These are phyloP conservation scores for Vidua chalybeata DNA, from an alignment of 2,113 vertebrate species.

Conservation along the genomic window DNA sequence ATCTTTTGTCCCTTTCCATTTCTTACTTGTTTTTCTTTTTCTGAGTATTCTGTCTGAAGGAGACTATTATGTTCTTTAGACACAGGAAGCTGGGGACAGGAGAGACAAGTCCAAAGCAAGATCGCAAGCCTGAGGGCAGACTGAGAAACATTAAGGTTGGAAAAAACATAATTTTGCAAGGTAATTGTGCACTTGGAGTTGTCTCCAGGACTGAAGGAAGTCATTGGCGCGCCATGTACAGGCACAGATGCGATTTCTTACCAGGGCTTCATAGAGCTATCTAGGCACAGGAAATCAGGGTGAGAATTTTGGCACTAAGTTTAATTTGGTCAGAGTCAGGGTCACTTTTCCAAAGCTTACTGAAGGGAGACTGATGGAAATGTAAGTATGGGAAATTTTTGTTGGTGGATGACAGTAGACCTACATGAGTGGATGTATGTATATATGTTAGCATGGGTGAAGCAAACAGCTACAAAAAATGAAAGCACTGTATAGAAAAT, in stretches of 20 bases:
- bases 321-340: not conserved
- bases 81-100: not conserved
- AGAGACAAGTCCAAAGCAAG: not conserved
- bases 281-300: not conserved
- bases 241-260: not conserved
- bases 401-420: not conserved
- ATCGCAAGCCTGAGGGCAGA: not conserved
- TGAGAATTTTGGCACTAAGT: not conserved
- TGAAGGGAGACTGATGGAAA: not conserved
- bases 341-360: not conserved
- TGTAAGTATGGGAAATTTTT: not conserved
- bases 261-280: not conserved
- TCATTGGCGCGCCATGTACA: rapidly evolving
- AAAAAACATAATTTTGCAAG: not conserved
- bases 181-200: not conserved
- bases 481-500: not conserved
- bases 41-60: not conserved
- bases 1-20: not conserved
- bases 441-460: not conserved
- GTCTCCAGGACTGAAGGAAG: not conserved
- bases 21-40: not conserved
- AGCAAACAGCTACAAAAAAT: not conserved
- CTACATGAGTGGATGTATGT: rapidly evolving
- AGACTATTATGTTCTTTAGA: not conserved
- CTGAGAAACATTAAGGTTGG: not conserved